Conservation (phyloP, 1,140 invertebrate species). For the Dolichoris vasculosae region DNA sequence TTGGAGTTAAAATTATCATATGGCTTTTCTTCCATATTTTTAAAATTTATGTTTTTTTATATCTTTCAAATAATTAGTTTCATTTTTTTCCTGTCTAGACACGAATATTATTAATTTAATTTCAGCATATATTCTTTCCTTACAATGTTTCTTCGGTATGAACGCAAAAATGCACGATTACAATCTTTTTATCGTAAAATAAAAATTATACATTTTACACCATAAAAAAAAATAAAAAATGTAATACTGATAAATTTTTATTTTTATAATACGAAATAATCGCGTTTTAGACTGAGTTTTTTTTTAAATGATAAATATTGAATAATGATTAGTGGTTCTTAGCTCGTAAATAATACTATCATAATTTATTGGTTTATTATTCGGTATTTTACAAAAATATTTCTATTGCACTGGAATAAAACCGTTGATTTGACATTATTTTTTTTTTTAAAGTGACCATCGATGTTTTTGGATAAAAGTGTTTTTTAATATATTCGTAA, state of each 20-base stretch:
- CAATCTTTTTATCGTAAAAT: background rate
- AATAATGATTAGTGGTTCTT: too few species aligned
- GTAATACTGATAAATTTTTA: background rate
- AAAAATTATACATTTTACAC: background rate
- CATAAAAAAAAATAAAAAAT: background rate
- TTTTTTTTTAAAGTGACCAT: too few species aligned
- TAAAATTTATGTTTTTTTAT: background rate
- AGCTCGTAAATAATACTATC: too few species aligned
- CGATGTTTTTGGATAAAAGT: too few species aligned
- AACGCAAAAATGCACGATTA: background rate
- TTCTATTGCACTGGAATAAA: too few species aligned
- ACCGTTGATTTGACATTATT: too few species aligned
- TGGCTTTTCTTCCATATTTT: background rate
- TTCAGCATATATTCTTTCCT: background rate
- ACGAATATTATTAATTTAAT: conserved; percentile 4
- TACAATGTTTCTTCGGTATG: background rate
- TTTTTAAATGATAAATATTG: background rate
- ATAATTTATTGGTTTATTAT: too few species aligned
- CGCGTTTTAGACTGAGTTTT: too few species aligned
- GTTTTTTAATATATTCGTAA: too few species aligned
- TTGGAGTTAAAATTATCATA: background rate
- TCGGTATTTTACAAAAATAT: too few species aligned
- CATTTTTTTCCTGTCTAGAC: background rate
- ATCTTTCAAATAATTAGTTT: background rate
- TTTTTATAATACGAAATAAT: background rate